Evolutionary conservation across 2,888 invertebrate species (phyloP).

Genomic region (Pasiphila rectangulata): DNA sequence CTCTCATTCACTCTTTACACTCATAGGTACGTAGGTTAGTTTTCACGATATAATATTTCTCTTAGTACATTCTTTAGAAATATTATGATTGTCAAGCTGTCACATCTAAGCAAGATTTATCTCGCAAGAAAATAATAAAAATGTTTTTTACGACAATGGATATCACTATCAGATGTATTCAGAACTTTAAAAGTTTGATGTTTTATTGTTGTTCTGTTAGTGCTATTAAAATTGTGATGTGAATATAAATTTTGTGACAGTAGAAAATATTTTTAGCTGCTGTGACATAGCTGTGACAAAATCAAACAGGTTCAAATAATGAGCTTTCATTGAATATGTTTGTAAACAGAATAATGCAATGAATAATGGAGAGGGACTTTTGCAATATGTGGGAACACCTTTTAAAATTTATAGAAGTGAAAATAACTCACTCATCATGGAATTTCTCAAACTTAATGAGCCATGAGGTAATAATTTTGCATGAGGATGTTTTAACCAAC

Average conservation of each 20-base stretch:
- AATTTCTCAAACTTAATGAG: too few species aligned
- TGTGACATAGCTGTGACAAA: too few species aligned
- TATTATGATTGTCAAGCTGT: background rate
- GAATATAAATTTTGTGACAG: background rate
- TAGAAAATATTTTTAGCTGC: too few species aligned
- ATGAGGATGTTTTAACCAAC: too few species aligned
- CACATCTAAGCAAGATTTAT: constrained; percentile 1
- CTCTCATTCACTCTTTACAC: too few species aligned
- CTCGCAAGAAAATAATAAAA: background rate
- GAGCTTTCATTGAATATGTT: background rate
- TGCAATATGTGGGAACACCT: background rate
- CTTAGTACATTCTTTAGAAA: too few species aligned
- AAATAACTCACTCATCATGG: too few species aligned
- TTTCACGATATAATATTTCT: too few species aligned
- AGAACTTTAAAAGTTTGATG: constrained; percentile 5
- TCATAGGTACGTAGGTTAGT: too few species aligned
- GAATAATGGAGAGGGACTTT: background rate
- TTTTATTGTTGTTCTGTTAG: background rate
- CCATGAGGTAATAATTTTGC: too few species aligned
- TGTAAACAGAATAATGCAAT: too few species aligned
- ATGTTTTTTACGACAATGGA: background rate
- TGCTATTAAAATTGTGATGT: background rate
- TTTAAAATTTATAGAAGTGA: too few species aligned
- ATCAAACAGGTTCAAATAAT: background rate
- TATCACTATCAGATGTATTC: constrained; percentile 1